phyloP scores from a whole-genome alignment of 2,888 invertebrate genomes.

The Sthenelais limicola region DNA sequence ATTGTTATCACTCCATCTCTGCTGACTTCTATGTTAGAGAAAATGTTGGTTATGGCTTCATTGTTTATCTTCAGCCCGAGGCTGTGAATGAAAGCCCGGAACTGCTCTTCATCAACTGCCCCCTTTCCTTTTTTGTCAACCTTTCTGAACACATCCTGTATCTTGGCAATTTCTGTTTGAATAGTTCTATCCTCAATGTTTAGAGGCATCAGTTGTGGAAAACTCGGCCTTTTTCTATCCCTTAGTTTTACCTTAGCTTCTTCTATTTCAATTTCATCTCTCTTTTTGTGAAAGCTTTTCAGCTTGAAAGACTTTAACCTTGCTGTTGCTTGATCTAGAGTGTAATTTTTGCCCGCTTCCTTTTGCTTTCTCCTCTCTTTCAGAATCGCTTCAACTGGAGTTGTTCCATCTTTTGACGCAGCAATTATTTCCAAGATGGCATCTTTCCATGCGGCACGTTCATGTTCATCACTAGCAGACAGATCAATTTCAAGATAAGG shows the following conservation, averaged over 20 bases:
- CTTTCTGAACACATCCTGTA: constrained; percentile 48
- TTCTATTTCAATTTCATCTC: no score
- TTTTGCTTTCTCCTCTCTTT: no score
- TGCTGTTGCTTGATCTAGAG: no score
- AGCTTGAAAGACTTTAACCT: no score
- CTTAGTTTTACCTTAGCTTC: no score
- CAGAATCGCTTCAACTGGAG: constrained; percentile 27
- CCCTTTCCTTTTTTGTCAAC: constrained; percentile 51
- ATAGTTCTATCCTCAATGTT: no score
- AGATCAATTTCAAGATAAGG: constrained; percentile 49
- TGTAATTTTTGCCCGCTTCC: no score
- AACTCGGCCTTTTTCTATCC: no score
- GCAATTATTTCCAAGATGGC: constrained; percentile 24
- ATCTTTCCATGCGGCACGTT: constrained; percentile 24
- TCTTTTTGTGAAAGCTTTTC: no score
- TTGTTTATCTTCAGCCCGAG: constrained; percentile 47
- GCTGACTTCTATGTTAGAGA: constrained; percentile 28
- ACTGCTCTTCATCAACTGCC: constrained; percentile 46
- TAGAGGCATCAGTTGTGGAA: no score
- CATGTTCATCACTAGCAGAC: constrained; percentile 6
- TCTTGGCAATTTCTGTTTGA: no score
- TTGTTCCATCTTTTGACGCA: constrained; percentile 11
- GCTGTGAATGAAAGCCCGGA: constrained; percentile 41
- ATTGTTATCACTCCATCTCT: constrained; percentile 33
- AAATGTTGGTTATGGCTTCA: constrained; percentile 45